Evolutionary conservation across 2,113 vertebrate species (phyloP), one percentile per base, ranked within the genome.

Genomic region (Mungos mungo): DNA sequence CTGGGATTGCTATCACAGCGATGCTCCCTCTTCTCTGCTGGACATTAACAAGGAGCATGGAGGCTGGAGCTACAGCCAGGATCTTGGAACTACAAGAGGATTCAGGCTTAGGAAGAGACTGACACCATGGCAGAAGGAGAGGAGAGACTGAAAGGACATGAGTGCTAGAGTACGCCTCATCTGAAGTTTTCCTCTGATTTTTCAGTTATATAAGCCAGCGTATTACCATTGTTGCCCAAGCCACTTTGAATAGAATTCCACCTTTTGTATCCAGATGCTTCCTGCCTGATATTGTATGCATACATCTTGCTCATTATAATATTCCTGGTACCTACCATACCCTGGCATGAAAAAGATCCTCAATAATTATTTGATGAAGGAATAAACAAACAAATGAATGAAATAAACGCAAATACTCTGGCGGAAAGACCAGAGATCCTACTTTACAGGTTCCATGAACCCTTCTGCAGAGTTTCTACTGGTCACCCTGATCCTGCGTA

Each of bases 361-460:
- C 41, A 85, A 79, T 35, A 88, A 71, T 71, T 93, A 63, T 68
- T 82, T 89, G 74, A n/a, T 92, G 52, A 95, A 81, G 33, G 47
- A 69, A 91, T 76, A 91, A 57, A 66, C 35, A 86, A 69, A 21
- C 33, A 33, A 72, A 69, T 35, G 1, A 72, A 69, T 35, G 1
- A 86, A 89, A 57, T 57, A 90, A 80, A 41, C 7, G 11, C 76
- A 38, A 90, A 21, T 1, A 41, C 47, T 95, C 69, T 54, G 35
- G 76, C 74, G 96, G 82, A 93, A 93, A 81, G 50, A n/a, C 21
- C 23, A 41, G 21, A 84, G n/a, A 29, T 45, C 33, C 41, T 79
- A 21, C 27, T 50, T 90, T 83, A 31, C 31, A 65, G 6, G 11
- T 89, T 80, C n/a, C n/a, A 52, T n/a, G 81, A 92, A 23, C 12